Base-by-base conservation (phyloP, 1,140 invertebrate genomes). In the Pantala flavescens region DNA sequence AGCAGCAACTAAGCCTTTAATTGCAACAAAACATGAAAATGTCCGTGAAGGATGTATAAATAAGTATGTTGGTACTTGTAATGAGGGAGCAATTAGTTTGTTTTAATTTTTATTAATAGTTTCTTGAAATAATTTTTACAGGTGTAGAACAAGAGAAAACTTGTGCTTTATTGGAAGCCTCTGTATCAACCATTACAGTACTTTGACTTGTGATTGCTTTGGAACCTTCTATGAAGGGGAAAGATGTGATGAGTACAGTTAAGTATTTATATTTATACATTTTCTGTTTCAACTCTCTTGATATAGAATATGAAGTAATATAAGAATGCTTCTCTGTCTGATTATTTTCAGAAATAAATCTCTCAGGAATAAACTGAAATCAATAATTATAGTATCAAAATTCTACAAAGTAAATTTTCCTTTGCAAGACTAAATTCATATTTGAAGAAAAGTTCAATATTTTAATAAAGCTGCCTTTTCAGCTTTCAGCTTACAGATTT, bases 211-310 rank as follows among this genome's bases (percentile, higher is more conserved):
- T 78, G 93, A 96, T 80, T 98, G 95, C 82, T 97, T 97, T 81
- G 94, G 93, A 24, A 95, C 93, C 2, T 87, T 90, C 78, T 94
- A 94, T 82, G 94, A 97, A 84, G 94, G 95, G 78, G 90, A 93
- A 78, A 88, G 90, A 74, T 98, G 95, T 82, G 92, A 96, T 83
- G 90, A 93, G 77, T 93, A 93, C 80, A 93, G 94, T 96, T 36
- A 87, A 87, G 90, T 88, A 82, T 77, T 73, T 72, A 43, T 73
- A 72, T 63, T 76, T 76, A 36, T 5, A 36, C 28, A 36, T 5
- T n/a, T n/a, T n/a, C n/a, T n/a, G n/a, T n/a, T n/a, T n/a, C n/a
- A 36, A 36, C 28, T 36, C 28, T 9, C 9, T 36, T 36, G 28
- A 9, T 9, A 36, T 2, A 5, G 9, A 36, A 36, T 36, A 9